These are phyloP conservation scores for Saccostrea echinata DNA, from an alignment of 1,140 invertebrate species.

Conservation along the genomic window DNA sequence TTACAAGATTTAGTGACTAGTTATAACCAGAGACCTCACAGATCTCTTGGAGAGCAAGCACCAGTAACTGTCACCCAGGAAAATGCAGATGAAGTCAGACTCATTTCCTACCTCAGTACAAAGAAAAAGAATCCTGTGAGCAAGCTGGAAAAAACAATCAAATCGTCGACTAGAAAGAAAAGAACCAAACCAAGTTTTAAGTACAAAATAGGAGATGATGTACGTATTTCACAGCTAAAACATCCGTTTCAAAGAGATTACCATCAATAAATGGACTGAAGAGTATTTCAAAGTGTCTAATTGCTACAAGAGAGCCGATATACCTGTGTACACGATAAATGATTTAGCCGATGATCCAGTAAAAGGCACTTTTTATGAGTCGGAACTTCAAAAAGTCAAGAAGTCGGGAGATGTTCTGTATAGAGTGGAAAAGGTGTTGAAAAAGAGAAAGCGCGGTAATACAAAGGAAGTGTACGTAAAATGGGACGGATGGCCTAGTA, in stretches of 20 bases:
- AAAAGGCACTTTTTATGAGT: slow-evolving; percentile 53
- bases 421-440: slow-evolving; percentile 24
- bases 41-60: slow-evolving; percentile 39
- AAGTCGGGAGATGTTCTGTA: slow-evolving; percentile 37
- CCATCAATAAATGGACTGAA: slow-evolving; percentile 55
- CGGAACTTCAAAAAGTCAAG: slow-evolving; percentile 49
- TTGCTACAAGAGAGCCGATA: slow-evolving; percentile 41
- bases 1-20: slow-evolving; percentile 46
- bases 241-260: slow-evolving; percentile 53
- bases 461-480: slow-evolving; percentile 45
- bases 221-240: slow-evolving; percentile 49
- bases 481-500: slow-evolving; percentile 52
- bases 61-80: slow-evolving; percentile 38
- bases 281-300: slow-evolving; percentile 50
- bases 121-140: not conserved
- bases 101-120: slow-evolving; percentile 26
- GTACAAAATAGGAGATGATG: slow-evolving; percentile 45
- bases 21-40: slow-evolving; percentile 47
- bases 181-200: not conserved
- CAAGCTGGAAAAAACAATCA: not conserved
- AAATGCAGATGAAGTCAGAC: slow-evolving; percentile 44
- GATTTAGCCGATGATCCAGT: slow-evolving; percentile 46
- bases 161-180: not conserved
- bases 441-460: slow-evolving; percentile 24
- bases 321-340: slow-evolving; percentile 51